Percentiles rank a stretch among this genome's conserved stretches.
phyloP scores from a whole-genome alignment of 2,888 invertebrate genomes.

The Thymelicus acteon region DNA sequence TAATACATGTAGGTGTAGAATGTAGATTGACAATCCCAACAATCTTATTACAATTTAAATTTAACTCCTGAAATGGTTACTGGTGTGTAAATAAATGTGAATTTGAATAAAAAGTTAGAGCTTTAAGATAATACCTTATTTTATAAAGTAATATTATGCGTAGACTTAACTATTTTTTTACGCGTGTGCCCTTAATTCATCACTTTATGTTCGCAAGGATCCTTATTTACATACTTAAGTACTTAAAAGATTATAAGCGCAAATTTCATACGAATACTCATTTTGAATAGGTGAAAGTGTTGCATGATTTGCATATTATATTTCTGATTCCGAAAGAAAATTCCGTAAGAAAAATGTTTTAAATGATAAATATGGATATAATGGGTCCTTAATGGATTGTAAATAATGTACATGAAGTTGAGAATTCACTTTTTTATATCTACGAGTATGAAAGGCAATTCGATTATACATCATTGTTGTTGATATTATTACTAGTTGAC shows the following conservation, averaged over 20 bases:
- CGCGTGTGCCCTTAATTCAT: not conserved
- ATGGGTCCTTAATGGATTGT: not conserved
- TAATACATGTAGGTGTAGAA: too few species aligned
- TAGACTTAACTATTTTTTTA: too few species aligned
- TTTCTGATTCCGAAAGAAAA: not conserved
- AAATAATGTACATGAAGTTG: not conserved
- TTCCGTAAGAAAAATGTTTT: not conserved
- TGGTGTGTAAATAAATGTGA: too few species aligned
- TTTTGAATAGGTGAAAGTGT: not conserved
- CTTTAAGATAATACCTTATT: too few species aligned
- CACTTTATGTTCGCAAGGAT: not conserved
- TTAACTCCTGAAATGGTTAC: too few species aligned
- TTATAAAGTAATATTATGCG: too few species aligned
- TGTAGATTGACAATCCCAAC: too few species aligned
- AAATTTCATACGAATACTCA: not conserved
- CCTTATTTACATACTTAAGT: not conserved
- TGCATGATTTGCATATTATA: slow-evolving; percentile 1
- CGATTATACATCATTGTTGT: not conserved
- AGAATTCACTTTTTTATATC: not conserved
- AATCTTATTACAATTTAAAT: too few species aligned
- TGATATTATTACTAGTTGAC: too few species aligned
- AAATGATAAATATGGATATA: not conserved
- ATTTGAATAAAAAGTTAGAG: too few species aligned
- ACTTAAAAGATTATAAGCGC: not conserved
- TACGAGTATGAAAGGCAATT: not conserved